Evolutionary conservation across 2,113 vertebrate species (phyloP), one percentile per base, ranked within the genome.

Genomic region (Falcunculus frontatus): DNA sequence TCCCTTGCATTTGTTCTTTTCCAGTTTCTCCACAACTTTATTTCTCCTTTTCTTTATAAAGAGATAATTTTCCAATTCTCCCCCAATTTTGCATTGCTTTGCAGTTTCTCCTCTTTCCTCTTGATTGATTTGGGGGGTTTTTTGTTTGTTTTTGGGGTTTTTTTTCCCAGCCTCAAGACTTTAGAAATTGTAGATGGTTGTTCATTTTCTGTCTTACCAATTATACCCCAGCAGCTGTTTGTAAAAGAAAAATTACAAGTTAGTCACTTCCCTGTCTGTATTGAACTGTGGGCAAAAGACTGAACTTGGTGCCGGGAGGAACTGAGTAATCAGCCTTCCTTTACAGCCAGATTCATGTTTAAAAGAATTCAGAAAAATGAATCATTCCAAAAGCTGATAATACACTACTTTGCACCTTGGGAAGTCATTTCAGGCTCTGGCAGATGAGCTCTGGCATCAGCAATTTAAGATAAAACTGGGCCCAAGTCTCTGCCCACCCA

Each of bases 311-410:
- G 68, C 44, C 89, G 80, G 60, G 76, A 96, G 93, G 95, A 96
- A 93, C 90, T 96, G 90, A 89, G 92, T 97, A 96, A 97, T 97
- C 95, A 96, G 62, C 52, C 57, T 89, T 92, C 53, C 83, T 95
- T 96, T 95, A 74, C 56, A 94, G 29, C 2, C 52, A 92, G 25
- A 94, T 94, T 94, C 83, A 64, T 84, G 49, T 84, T 89, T 90
- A 92, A 93, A 96, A 84, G 83, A 93, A 93, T 85, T 87, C 73
- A 84, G 85, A 81, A 87, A 92, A 96, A 95, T 97, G 92, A 96
- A 93, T 96, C 68, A 92, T 86, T 95, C 73, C 26, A 60, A 86
- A 94, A 85, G 64, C 33, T 94, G 86, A 72, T 92, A 93, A 88
- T 93, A 77, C 80, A 49, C 41, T 75, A n/a, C 52, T 77, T 87